A percentile compares a stretch with the other conserved stretches of the same genome.
Evolutionary conservation across 1,140 invertebrate genomes (phyloP).

Genomic region (Zeugodacus cucurbitae): DNA sequence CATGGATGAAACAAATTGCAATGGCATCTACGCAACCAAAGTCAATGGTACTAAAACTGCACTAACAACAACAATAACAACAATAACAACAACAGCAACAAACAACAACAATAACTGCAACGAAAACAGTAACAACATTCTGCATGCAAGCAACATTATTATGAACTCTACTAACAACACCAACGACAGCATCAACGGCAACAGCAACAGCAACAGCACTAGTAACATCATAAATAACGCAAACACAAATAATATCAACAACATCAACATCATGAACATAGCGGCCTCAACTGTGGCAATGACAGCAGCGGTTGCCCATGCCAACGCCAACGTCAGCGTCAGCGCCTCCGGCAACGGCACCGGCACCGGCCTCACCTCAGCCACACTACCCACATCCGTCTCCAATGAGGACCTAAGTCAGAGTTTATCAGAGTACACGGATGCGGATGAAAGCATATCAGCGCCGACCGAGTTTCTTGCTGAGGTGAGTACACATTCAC

Average conservation of each 20-base stretch:
- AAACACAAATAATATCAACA: constrained; percentile 46
- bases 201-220: background rate
- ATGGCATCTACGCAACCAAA: constrained; percentile 57
- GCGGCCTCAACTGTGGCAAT: constrained; percentile 47
- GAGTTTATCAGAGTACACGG: constrained; percentile 72
- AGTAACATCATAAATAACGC: constrained; percentile 33
- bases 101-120: constrained; percentile 43
- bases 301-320: constrained; percentile 13
- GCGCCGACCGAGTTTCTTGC: constrained; percentile 78
- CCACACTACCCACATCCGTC: constrained; percentile 57
- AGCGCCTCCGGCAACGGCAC: background rate
- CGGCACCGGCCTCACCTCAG: constrained; percentile 38
- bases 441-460: constrained; percentile 75
- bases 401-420: constrained; percentile 65
- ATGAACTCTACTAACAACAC: constrained; percentile 45
- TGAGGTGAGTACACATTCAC: constrained; percentile 68
- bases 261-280: constrained; percentile 49
- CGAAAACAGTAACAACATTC: constrained; percentile 46
- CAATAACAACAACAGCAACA: constrained; percentile 41
- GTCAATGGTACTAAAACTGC: constrained; percentile 46
- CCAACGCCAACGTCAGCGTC: constrained; percentile 25
- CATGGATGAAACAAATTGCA: constrained; percentile 65
- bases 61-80: constrained; percentile 40
- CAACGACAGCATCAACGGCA: constrained; percentile 50
- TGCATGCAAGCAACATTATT: constrained; percentile 46